Base-by-base conservation (phyloP, 1,140 invertebrate species). In the Episyrphus balteatus region DNA sequence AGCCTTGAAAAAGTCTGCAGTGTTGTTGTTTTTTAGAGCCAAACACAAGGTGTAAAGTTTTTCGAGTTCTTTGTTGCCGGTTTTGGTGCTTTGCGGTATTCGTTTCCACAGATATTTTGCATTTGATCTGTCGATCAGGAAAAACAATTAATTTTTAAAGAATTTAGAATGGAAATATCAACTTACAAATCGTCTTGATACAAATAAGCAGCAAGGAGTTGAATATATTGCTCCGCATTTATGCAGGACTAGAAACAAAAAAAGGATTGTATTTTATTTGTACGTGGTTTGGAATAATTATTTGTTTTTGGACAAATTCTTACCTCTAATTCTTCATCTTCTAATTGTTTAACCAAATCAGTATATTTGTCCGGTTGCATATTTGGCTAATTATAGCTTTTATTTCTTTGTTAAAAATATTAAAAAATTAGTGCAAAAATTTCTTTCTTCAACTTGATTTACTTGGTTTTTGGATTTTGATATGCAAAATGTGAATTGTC, bases 171-270 rank as follows among this genome's bases (percentile, higher is more conserved):
- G 3, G 13, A 37, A n/a, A 6, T 6, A 37, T n/a, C 5, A 12
- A 47, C 56, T 21, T 38, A 61, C 59, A 61, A 37, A 49, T 61
- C 53, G 41, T 57, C 57, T 53, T 61, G 51, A 21, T 57, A 59
- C 1, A 61, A 53, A 44, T 61, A 61, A 55, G 61, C 58, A n/a
- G 59, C 59, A 19, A 61, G 19, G 32, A 61, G 40, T 37, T 62
- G 56, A 41, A 51, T 45, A 37, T 61, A 61, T 42, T 52, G 40
- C 30, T 61, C 59, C 13, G 41, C 44, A 26, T 46, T 47, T 26
- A 57, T 18, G 19, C 21, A 26, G 21, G 21, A 26, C 21, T 56
- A 46, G 17, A 51, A 43, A 34, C 57, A 55, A 59, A 61, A 47
- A 13, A 12, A 37, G 10, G 18, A 21, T 2, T 12, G 32, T 11